phyloP scores from a whole-genome alignment of 2,888 invertebrate genomes.

The Anthrax anthrax region DNA sequence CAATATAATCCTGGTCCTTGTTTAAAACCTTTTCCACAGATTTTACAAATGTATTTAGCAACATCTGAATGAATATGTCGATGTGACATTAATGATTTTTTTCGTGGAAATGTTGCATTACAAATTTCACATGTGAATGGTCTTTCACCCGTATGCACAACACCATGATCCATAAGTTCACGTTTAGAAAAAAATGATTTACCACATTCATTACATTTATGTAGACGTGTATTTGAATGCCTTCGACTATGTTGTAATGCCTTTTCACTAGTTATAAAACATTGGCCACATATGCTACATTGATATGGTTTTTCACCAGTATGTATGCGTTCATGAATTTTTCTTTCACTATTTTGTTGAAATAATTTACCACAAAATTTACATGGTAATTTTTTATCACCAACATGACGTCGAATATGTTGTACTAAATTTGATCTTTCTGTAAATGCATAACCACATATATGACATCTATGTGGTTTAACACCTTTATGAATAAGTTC shows the following conservation, averaged over 20 bases:
- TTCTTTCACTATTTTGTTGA: background rate
- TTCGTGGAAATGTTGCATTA: background rate
- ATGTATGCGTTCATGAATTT: background rate
- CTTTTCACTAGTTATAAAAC: background rate
- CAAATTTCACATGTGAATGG: background rate
- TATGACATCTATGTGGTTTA: background rate
- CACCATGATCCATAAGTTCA: background rate
- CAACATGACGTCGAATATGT: no score
- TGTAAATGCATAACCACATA: background rate
- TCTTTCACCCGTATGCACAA: background rate
- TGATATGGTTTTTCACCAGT: background rate
- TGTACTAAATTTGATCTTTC: no score
- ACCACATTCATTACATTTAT: background rate
- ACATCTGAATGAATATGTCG: background rate
- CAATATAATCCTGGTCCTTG: background rate
- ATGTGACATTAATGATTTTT: background rate
- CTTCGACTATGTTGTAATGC: background rate
- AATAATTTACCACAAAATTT: background rate
- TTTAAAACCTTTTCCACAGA: background rate
- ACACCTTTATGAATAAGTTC: background rate
- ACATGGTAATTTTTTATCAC: no score
- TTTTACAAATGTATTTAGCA: background rate
- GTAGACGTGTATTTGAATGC: background rate
- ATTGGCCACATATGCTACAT: background rate
- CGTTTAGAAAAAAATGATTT: background rate